Conservation (phyloP, 1,140 invertebrate genomes). For the Halotydeus destructor region DNA sequence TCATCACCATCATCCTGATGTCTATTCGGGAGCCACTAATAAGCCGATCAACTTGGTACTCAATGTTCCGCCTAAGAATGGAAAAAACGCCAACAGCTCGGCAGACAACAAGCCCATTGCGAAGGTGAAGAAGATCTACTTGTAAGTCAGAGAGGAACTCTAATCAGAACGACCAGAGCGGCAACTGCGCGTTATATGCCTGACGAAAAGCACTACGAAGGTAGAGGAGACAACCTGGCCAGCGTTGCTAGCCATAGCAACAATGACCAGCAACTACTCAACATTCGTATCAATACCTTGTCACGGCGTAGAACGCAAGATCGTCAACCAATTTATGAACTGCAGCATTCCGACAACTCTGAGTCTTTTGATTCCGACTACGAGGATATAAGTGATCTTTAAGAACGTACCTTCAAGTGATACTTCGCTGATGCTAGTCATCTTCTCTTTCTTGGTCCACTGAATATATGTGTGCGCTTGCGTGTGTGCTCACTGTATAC, state of each 20-base stretch:
- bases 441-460: too few relatives aligned
- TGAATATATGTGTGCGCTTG: too few relatives aligned
- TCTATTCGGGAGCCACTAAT: slow-evolving; percentile 26
- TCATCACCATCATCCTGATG: neutral
- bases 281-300: neutral
- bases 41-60: slow-evolving; percentile 49
- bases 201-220: too few relatives aligned
- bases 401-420: neutral
- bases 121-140: slow-evolving; percentile 23
- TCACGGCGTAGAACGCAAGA: too few relatives aligned
- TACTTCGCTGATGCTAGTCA: too few relatives aligned
- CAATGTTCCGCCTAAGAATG: slow-evolving; percentile 41
- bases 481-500: too few relatives aligned
- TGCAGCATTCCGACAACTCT: neutral
- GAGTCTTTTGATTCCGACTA: slow-evolving; percentile 8
- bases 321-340: slow-evolving; percentile 1
- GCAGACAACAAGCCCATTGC: slow-evolving; percentile 21
- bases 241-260: too few relatives aligned
- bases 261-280: neutral
- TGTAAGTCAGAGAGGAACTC: too few relatives aligned
- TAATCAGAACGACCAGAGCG: too few relatives aligned
- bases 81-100: slow-evolving; percentile 22
- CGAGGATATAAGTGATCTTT: slow-evolving; percentile 9
- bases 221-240: neutral
- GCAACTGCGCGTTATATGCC: too few relatives aligned